Evolutionary conservation across 2,888 invertebrate genomes (phyloP).

Genomic region (Cotesia congregata): DNA sequence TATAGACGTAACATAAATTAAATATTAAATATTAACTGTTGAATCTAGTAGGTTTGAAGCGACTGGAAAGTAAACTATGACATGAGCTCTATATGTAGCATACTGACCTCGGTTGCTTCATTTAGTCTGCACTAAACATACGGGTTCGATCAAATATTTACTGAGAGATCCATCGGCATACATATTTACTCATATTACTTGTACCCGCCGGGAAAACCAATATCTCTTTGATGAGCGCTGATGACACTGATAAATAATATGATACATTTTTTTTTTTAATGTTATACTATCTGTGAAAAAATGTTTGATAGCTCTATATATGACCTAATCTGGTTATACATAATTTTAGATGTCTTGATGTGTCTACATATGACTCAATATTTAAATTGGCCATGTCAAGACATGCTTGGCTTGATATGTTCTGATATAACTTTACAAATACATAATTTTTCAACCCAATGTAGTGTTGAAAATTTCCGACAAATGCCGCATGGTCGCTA

Average conservation of each 20-base stretch:
- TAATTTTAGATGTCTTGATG: too few relatives aligned
- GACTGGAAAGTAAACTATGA: not conserved
- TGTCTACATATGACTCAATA: too few relatives aligned
- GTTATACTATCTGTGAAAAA: too few relatives aligned
- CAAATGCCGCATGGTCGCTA: too few relatives aligned
- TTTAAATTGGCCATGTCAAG: too few relatives aligned
- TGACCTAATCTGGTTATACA: too few relatives aligned
- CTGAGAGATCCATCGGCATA: not conserved
- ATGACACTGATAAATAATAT: not conserved
- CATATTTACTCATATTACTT: conserved; percentile 1
- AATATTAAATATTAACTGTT: not conserved
- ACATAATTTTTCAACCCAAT: too few relatives aligned
- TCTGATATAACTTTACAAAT: too few relatives aligned
- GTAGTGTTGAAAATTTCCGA: too few relatives aligned
- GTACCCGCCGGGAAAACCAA: not conserved
- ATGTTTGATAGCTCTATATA: too few relatives aligned
- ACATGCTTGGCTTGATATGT: too few relatives aligned
- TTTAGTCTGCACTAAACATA: not conserved
- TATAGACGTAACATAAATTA: too few relatives aligned
- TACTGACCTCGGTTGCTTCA: not conserved
- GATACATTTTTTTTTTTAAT: not conserved
- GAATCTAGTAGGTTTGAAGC: not conserved
- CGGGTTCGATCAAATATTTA: not conserved
- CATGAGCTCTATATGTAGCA: not conserved
- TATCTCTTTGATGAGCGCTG: not conserved